Conservation (phyloP, 2,888 invertebrate species). For the Dolichopus griseipennis region DNA sequence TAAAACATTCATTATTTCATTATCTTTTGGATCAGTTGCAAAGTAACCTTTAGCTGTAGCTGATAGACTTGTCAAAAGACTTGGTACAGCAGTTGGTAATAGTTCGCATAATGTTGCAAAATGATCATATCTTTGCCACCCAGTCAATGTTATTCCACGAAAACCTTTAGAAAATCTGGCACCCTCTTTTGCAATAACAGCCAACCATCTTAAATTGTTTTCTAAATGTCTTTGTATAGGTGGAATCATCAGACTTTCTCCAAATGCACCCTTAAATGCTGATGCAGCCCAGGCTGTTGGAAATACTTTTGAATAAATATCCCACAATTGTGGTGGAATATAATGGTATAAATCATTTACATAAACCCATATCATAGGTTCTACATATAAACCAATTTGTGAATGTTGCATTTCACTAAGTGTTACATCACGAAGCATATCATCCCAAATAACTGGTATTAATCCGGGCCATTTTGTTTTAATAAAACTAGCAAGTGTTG, state of each 20-base stretch:
- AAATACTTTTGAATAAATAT: conserved; percentile 58
- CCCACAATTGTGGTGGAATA: conserved; percentile 51
- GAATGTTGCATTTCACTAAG: conserved; percentile 52
- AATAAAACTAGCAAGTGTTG: conserved; percentile 51
- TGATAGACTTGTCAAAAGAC: conserved; percentile 52
- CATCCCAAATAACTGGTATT: conserved; percentile 68
- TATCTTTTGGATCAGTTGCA: conserved; percentile 46
- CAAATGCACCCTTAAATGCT: conserved; percentile 68
- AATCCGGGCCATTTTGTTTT: conserved; percentile 50
- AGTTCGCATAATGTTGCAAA: conserved; percentile 61
- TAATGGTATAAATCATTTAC: conserved; percentile 59
- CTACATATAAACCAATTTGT: conserved; percentile 57
- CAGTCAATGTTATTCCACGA: conserved; percentile 39
- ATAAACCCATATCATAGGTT: conserved; percentile 77
- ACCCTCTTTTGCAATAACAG: conserved; percentile 54
- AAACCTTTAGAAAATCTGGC: conserved; percentile 41
- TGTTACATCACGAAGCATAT: conserved; percentile 62
- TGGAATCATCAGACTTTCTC: conserved; percentile 59
- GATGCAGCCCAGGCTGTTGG: conserved; percentile 63
- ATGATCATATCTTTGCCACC: conserved; percentile 54
- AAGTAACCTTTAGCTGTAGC: conserved; percentile 54
- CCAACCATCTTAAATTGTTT: conserved; percentile 61
- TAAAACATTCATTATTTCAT: conserved; percentile 44
- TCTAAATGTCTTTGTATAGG: conserved; percentile 59
- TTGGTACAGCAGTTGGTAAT: conserved; percentile 56